Percentiles rank a stretch among this genome's conserved stretches.
phyloP scores from a whole-genome alignment of 2,797 vertebrate genomes.

The Poecilia wingei region DNA sequence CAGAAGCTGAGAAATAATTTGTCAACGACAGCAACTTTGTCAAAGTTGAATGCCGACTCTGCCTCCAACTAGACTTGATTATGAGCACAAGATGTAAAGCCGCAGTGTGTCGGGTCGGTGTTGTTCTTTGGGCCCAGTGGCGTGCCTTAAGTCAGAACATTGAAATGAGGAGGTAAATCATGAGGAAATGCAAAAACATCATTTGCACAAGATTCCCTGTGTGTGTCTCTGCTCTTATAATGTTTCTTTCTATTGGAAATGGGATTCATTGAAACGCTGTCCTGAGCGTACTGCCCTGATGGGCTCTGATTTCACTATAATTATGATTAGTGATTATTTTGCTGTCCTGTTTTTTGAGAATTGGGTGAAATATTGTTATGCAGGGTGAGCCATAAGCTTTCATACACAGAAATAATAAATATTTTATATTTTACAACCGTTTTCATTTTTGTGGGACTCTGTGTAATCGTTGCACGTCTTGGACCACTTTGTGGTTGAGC shows the following conservation, averaged over 20 bases:
- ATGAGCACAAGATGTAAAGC: background rate
- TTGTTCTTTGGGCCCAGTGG: background rate
- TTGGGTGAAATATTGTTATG: background rate
- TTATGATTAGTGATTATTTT: background rate
- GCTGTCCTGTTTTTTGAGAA: background rate
- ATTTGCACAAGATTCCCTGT: background rate
- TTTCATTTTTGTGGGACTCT: no score
- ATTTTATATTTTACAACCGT: no score
- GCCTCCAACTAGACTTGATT: background rate
- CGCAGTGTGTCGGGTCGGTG: background rate
- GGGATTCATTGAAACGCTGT: background rate
- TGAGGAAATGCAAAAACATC: conserved; percentile 26
- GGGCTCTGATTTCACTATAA: background rate
- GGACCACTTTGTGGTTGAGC: no score
- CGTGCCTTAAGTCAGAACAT: conserved; percentile 11
- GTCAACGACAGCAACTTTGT: background rate
- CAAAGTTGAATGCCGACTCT: background rate
- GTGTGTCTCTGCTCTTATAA: background rate
- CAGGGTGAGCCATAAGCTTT: no score
- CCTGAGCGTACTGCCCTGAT: background rate
- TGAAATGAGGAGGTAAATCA: conserved; percentile 31
- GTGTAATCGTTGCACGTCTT: no score
- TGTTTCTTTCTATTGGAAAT: background rate
- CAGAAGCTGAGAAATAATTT: background rate
- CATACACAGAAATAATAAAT: background rate